These are phyloP conservation scores for Himantopus leucocephalus DNA, from an alignment of 2,113 vertebrate genomes.

Conservation along the genomic window DNA sequence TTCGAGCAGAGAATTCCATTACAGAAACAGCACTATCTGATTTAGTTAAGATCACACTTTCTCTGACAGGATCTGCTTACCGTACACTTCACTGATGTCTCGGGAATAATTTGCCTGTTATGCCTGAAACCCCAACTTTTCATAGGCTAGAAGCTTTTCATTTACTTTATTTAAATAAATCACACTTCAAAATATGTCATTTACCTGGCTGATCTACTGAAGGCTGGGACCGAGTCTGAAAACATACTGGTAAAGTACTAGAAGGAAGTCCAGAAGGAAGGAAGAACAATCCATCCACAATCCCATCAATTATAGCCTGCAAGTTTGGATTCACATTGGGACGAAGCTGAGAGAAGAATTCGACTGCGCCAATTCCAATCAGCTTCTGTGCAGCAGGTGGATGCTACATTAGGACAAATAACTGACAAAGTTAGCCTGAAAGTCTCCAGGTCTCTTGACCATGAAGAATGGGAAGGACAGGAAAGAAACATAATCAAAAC, in stretches of 20 bases:
- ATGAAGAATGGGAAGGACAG: neutral
- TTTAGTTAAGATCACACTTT: neutral
- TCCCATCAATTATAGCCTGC: constrained; percentile 84
- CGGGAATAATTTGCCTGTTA: neutral
- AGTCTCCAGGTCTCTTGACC: neutral
- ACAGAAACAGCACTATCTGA: neutral
- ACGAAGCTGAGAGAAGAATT: constrained; percentile 92
- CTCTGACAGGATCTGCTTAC: neutral
- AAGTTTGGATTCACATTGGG: constrained; percentile 83
- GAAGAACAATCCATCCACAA: constrained; percentile 90
- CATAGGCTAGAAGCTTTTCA: neutral
- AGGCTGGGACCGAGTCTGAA: constrained; percentile 49
- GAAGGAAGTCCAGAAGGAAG: constrained; percentile 80
- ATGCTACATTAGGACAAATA: constrained; percentile 76
- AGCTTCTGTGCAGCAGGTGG: constrained; percentile 85
- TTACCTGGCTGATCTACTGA: constrained; percentile 71
- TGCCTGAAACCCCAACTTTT: neutral
- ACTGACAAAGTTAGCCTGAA: neutral
- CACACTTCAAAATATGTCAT: neutral
- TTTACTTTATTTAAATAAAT: neutral
- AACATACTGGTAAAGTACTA: constrained; percentile 31
- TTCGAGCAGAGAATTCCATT: neutral
- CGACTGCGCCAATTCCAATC: constrained; percentile 88
- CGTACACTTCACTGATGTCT: neutral
- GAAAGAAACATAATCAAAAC: neutral